Base-by-base conservation (phyloP, 2,797 vertebrate species). In the Aplochiton taeniatus region DNA sequence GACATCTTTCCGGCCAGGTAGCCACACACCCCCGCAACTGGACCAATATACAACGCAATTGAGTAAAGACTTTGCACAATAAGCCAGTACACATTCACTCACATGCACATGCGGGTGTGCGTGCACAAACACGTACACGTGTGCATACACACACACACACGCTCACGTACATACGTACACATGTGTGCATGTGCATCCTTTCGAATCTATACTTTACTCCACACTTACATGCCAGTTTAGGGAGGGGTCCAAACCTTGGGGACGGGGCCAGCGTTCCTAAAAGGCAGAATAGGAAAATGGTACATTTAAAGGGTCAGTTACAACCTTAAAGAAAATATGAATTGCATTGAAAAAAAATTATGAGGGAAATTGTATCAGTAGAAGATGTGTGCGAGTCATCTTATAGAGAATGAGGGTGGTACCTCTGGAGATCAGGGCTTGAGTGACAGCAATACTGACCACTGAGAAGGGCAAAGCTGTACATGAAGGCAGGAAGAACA, bases 1-100 rank as follows among this genome's bases (percentile, higher is more conserved):
- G 95, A 96, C 64, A 97, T 64, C 79, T 96, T 97, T 60, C 97
- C 97, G 58, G 83, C 91, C 70, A 98, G 8, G 83, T 92, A 97
- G 57, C 95, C 90, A 82, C 72, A 89, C 17, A 89, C 51, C 31
- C 86, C 87, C 20, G 86, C 88, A 69, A 90, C 90, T 91, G 75
- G 7, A 64, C 18, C 70, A 48, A 74, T 19, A 83, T 72, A 61
- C 5, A 56, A 48, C 0, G 51, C 43, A 42, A 11, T 13, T 45
- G 31, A 31, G 31, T 2, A 6, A 31, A 31, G 6, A 31, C 31
- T 3, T 31, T 2, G 2, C 6, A 31, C 31, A 31, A 3, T 31
- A 31, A 31, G 6, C 2, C 31, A 31, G 3, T 31, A 31, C 31
- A 31, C 6, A 31, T 31, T 31, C 31, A 31, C 31, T n/a, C n/a